A percentile compares a stretch with the other conserved stretches of the same genome.
Evolutionary conservation across 53 echinoderm and acorn worm genomes (phyloP).

Genomic region (Temnopleurus reevesii): DNA sequence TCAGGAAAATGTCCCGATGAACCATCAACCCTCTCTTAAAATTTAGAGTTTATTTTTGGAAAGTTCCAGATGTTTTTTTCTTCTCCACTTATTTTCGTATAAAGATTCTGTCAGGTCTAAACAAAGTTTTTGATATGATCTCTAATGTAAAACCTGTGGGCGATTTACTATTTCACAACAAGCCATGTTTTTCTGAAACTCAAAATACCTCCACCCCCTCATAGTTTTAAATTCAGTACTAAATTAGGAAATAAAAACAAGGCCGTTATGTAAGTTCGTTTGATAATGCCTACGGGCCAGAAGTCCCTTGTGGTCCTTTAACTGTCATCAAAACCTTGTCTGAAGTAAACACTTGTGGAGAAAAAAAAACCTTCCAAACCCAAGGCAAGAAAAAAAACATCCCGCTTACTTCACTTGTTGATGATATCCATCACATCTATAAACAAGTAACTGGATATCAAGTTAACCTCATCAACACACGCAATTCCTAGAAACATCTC

Average conservation of each 20-base stretch:
- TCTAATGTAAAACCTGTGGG: not conserved
- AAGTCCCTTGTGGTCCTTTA: not conserved
- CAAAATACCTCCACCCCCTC: constrained; percentile 23
- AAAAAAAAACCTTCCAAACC: too few species aligned
- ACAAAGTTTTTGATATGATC: constrained; percentile 30
- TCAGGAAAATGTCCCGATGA: constrained; percentile 22
- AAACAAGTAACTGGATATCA: too few species aligned
- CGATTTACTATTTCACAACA: constrained; percentile 2
- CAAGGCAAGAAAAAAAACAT: too few species aligned
- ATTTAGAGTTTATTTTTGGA: constrained; percentile 26
- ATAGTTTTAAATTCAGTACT: not conserved
- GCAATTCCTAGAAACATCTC: too few species aligned
- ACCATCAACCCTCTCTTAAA: not conserved
- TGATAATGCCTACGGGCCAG: not conserved
- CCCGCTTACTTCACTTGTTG: too few species aligned
- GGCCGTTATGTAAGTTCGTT: not conserved
- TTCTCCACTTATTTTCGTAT: not conserved
- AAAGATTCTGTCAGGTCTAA: constrained; percentile 18
- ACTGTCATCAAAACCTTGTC: not conserved
- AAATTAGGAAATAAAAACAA: constrained; percentile 17
- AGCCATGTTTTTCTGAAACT: constrained; percentile 10
- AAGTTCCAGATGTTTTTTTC: not conserved
- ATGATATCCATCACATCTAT: too few species aligned
- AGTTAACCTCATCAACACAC: too few species aligned
- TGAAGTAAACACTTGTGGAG: too few species aligned